phyloP scores from a whole-genome alignment of 2,113 vertebrate genomes.

The Aegotheles bennettii region DNA sequence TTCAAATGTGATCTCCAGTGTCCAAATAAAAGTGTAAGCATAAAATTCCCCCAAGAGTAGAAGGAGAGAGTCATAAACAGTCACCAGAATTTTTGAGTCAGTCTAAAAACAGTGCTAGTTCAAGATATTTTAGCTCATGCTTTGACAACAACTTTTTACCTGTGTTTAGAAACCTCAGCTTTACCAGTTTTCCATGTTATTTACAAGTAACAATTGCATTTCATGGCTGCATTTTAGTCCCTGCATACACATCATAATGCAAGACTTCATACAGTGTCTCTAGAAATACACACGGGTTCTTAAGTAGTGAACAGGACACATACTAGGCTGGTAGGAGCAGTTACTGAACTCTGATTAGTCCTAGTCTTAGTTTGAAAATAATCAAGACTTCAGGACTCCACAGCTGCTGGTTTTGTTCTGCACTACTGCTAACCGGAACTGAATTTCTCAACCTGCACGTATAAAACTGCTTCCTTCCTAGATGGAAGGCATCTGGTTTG shows the following conservation, averaged over 20 bases:
- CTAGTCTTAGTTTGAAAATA: neutral
- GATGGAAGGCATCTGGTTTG: neutral
- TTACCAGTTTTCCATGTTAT: neutral
- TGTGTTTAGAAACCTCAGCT: neutral
- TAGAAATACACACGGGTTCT: neutral
- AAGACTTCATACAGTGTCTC: neutral
- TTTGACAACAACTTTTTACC: neutral
- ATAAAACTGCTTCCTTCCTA: neutral
- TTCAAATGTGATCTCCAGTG: neutral
- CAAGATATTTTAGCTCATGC: neutral
- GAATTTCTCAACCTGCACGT: neutral
- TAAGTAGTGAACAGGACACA: neutral
- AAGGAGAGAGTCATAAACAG: neutral
- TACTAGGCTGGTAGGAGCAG: neutral
- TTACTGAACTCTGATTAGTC: neutral
- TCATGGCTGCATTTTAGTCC: neutral
- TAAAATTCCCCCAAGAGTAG: neutral
- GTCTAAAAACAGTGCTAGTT: neutral
- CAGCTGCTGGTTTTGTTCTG: neutral
- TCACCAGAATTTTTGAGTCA: neutral
- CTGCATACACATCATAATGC: neutral
- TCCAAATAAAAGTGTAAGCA: neutral
- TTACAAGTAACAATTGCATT: neutral
- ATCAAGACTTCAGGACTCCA: neutral
- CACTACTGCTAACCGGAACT: neutral